Evolutionary conservation across 2,113 vertebrate species (phyloP), one percentile per base, ranked within the genome.

Genomic region (Centropus bengalensis): DNA sequence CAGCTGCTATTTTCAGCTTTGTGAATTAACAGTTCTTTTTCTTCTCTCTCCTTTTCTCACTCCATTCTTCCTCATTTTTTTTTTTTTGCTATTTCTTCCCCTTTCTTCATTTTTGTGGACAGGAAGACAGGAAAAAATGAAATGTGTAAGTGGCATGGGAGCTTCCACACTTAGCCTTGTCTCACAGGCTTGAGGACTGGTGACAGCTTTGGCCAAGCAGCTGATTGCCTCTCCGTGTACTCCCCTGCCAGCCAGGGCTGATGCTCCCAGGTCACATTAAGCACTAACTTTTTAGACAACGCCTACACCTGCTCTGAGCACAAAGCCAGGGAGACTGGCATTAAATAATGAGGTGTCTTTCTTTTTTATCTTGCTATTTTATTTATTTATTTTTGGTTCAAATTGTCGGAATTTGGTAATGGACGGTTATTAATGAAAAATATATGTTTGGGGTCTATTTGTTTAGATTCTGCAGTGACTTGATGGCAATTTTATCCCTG

Each of bases 1-100:
- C 92, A 94, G 94, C 93, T 94, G 91, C 97, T 97, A 84, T 96
- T 97, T 96, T 96, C 66, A 91, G 95, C 93, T 96, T 73, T 75
- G 95, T 95, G 94, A 97, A 96, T 96, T 95, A 97, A 42, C 94
- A 84, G 86, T 90, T 92, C 74, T 93, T 94, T 64, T 77, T 66
- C 38, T 58, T 68, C 69, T 86, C 67, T 67, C 86, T 92, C 71
- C 60, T 84, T 86, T 90, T 88, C 75, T 38, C 36, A 12, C 63
- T 88, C 64, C 32, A 21, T 30, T 30, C 56, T 47, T 40, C 63
- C 55, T 5, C 36, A n/a, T n/a, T 4, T 78, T 74, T 66, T 69
- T 32, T 10, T 30, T 32, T 28, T 40, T 54, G 42, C 30, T 26
- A 26, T 40, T 58, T 47, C 30, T 23, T 13, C 8, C 10, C 4